Base-by-base conservation (phyloP, 1,140 invertebrate genomes). In the Mesaphorura yosii region DNA sequence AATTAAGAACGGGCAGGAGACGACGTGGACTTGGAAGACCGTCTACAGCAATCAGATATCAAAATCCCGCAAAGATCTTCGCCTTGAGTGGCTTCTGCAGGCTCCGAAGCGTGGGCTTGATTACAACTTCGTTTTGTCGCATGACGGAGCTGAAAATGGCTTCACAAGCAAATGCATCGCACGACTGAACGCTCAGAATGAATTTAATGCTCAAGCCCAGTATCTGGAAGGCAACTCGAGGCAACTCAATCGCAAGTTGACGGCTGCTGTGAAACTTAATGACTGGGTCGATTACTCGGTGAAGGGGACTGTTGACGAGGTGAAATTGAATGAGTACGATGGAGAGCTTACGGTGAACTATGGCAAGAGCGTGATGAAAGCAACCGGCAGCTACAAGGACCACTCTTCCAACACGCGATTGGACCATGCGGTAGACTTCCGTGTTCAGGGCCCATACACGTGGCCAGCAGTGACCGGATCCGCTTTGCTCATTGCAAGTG, bases 21-120 rank as follows among this genome's bases (percentile, higher is more conserved):
- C 62, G 37, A 44, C 60, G 25, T 63, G 62, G 63, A 50, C 57
- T 23, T 46, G 54, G 34, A 51, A 62, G 31, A 42, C 58, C 14
- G 25, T 65, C 5, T 64, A 60, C 50, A 52, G 59, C 23, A 28
- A 40, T 14, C 60, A 65, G 47, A 28, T 39, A 1, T 46, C 42
- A n/a, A 17, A 29, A 1, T 49, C 56, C 15, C 51, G 53, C 10
- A 31, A 53, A 19, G 62, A 65, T n/a, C 20, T 64, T 1, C 53
- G 41, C 10, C n/a, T 66, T 3, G 42, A 52, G 34, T 2, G 50
- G 12, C 57, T 53, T 0, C 40, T 66, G 2, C 7, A 22, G 0
- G 59, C 52, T 40, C 53, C 51, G 10, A 47, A 55, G 23, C 49
- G 56, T 20, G 55, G 45, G 2, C 28, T 66, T 4, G 64, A 66